phyloP scores from a whole-genome alignment of 2,797 vertebrate species.

The Poecilia wingei region DNA sequence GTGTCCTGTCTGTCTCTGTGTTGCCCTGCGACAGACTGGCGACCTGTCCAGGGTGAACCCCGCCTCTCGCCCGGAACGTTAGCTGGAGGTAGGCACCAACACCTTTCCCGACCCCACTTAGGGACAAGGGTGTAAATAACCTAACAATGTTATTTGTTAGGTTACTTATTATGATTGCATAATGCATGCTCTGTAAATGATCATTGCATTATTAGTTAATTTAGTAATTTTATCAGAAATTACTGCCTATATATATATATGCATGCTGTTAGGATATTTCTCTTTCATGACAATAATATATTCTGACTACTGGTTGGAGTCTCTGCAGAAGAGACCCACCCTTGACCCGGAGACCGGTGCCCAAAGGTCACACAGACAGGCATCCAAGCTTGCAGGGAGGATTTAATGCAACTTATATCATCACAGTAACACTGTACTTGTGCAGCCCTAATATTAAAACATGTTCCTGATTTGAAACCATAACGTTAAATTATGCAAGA shows the following conservation, averaged over 20 bases:
- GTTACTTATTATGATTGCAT: neutral
- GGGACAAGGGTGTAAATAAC: too few relatives aligned
- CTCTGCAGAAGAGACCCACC: neutral
- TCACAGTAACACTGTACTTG: neutral
- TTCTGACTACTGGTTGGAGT: neutral
- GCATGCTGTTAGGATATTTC: neutral
- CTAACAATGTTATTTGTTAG: neutral
- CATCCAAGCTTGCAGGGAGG: neutral
- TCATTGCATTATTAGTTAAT: neutral
- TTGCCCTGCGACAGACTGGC: too few relatives aligned
- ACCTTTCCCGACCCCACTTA: too few relatives aligned
- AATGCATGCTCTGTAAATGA: neutral
- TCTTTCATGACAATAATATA: neutral
- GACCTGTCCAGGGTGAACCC: too few relatives aligned
- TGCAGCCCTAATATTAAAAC: neutral
- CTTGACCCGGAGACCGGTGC: neutral
- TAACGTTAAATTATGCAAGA: neutral
- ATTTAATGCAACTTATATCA: neutral
- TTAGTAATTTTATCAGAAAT: neutral
- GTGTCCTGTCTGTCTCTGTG: too few relatives aligned
- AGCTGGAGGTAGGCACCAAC: too few relatives aligned
- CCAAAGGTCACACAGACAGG: neutral
- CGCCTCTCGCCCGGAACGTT: too few relatives aligned
- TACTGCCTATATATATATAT: neutral
- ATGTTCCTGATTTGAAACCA: neutral